Conservation (phyloP, 2,888 invertebrate species). For the Habrosyne pyritoides region DNA sequence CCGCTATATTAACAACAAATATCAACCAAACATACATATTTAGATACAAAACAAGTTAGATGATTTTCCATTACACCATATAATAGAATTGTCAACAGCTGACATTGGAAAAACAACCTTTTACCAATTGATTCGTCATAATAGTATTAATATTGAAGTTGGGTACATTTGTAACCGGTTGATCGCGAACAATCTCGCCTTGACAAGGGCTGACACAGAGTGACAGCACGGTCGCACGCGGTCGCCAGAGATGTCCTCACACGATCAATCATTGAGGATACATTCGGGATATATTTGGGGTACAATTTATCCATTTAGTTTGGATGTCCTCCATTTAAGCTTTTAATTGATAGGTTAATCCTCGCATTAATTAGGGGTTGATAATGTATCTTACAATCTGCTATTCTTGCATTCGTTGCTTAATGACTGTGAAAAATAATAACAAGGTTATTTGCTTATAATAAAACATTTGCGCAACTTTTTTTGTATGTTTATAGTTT, state of each 20-base stretch:
- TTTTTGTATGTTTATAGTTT: not conserved
- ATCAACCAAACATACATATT: too few relatives aligned
- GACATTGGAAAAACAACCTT: not conserved
- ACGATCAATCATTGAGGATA: slow-evolving; percentile 37
- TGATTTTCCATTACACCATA: too few relatives aligned
- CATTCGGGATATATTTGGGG: slow-evolving; percentile 20
- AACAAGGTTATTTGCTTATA: too few relatives aligned
- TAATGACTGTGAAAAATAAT: too few relatives aligned
- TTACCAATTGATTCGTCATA: slow-evolving; percentile 8
- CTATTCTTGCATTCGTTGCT: too few relatives aligned
- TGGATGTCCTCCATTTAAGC: slow-evolving; percentile 1
- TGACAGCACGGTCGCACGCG: slow-evolving; percentile 24
- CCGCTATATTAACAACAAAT: too few relatives aligned
- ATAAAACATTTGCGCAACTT: too few relatives aligned
- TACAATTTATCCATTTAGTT: slow-evolving; percentile 23
- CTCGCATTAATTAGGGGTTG: not conserved
- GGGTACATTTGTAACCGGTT: slow-evolving; percentile 10
- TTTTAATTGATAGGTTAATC: slow-evolving; percentile 4
- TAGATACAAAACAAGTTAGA: too few relatives aligned
- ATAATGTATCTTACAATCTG: not conserved
- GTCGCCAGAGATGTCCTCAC: slow-evolving; percentile 16
- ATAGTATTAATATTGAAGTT: not conserved
- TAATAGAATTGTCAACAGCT: too few relatives aligned
- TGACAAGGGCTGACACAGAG: slow-evolving; percentile 35
- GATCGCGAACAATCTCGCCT: slow-evolving; percentile 15